Base-by-base conservation (phyloP, 2,797 vertebrate species). In the Platalea minor region DNA sequence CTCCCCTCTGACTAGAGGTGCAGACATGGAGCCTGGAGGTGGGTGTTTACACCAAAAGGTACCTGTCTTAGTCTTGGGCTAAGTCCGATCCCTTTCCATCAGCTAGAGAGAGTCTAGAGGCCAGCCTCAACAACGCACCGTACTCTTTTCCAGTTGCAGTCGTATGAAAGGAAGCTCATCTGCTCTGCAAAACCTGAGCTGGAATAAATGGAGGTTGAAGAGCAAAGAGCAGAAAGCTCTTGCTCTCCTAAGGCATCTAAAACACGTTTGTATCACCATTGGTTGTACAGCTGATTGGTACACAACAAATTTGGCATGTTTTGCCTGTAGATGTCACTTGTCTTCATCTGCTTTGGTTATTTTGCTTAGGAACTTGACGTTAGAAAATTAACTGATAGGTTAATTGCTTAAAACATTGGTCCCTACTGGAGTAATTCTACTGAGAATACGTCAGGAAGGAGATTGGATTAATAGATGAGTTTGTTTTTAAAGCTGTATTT, bases 351-450 rank as follows among this genome's bases (percentile, higher is more conserved):
- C 84, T 96, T 89, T 87, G 72, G 83, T 83, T 95, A 43, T 92
- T 95, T 91, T 95, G 64, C 77, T 57, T 85, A 72, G 39, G 61
- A 93, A 57, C 37, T 60, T 92, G 91, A 94, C 24, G 1, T 5
- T 92, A 56, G 41, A 64, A 94, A 96, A 95, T 93, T 78, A 96
- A 54, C 60, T 91, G 87, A 91, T 94, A 41, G 41, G 24, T 88
- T 96, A 95, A 94, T 95, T 91, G 68, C 91, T 91, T 76, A 54
- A 95, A 94, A 91, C 39, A 54, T 59, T 91, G 80, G 75, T 92
- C 37, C 67, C 64, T 83, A 41, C 67, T 83, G 51, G 50, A 60
- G 50, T 64, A 80, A 60, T 96, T 93, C 72, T 79, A 54, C 74
- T 80, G 61, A 88, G 74, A 80, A 41, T 79, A 24, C 4, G 5